Evolutionary conservation across 2,797 vertebrate species (phyloP).

Genomic region (Oreonectes daqikongensis): DNA sequence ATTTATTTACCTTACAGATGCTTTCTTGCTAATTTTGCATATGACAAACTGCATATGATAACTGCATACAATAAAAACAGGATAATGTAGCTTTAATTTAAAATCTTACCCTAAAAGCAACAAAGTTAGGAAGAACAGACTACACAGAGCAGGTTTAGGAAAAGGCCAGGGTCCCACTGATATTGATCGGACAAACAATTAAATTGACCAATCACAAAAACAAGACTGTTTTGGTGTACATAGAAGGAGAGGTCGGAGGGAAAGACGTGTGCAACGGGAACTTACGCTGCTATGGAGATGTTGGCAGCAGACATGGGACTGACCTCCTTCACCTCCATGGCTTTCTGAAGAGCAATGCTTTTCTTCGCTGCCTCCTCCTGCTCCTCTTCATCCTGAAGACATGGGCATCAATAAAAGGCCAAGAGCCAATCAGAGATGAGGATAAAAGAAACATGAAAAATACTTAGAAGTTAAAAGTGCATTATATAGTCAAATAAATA

Average conservation of each 20-base stretch:
- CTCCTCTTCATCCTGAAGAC: slow-evolving; percentile 90
- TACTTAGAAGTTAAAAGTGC: no score
- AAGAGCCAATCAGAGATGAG: background rate
- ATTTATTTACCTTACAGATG: slow-evolving; percentile 6
- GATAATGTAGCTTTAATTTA: background rate
- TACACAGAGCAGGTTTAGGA: slow-evolving; percentile 35
- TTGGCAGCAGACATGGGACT: slow-evolving; percentile 96
- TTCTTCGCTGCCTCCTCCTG: slow-evolving; percentile 97
- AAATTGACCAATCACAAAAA: slow-evolving; percentile 10
- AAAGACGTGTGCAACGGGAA: slow-evolving; percentile 31
- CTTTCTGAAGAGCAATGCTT: slow-evolving; percentile 95
- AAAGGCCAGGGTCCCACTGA: slow-evolving; percentile 2
- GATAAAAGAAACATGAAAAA: no score
- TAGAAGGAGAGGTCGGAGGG: background rate
- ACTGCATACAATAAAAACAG: background rate
- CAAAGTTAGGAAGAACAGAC: slow-evolving; percentile 23
- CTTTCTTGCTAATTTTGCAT: background rate
- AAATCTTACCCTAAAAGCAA: background rate
- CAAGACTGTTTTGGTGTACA: background rate
- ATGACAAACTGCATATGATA: background rate
- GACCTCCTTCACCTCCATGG: slow-evolving; percentile 96
- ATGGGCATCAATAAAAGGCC: background rate
- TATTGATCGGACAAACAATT: slow-evolving; percentile 14
- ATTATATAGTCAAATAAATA: no score
- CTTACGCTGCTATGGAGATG: slow-evolving; percentile 96